Base-by-base conservation (phyloP, 1,140 invertebrate genomes). In the Bombus affinis region DNA sequence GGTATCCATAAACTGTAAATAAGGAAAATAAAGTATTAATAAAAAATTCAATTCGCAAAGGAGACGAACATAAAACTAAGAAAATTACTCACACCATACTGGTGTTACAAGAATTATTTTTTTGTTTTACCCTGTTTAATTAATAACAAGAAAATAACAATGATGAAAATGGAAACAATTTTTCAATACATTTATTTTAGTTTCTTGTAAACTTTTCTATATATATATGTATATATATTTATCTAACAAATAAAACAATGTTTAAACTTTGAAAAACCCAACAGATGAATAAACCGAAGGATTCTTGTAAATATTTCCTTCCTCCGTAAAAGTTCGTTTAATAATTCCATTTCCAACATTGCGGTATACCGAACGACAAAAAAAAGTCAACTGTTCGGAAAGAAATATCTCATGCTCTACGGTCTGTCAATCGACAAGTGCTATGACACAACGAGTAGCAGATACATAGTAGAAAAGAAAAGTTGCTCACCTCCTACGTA, bases 401-500 rank as follows among this genome's bases (percentile, higher is more conserved):
- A 68, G 22, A 57, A 37, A 75, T 62, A 77, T 62, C 37, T 25
- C 83, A 84, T 84, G 83, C 83, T 80, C 10, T 79, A 80, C 39
- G 53, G 62, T 71, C 39, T 25, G 57, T 65, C 37, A 12, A 72
- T 84, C 39, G 28, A 62, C n/a, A 53, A 44, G 66, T 79, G 82
- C 82, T 57, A 44, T 53, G 82, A 83, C 65, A 70, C 35, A 79
- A 84, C 66, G 39, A 62, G 6, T 32, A 84, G n/a, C n/a, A 47
- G 32, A 65, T 15, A 81, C 35, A n/a, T 79, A 89, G 39, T 81
- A 79, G 9, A 76, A 73, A 32, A 66, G 65, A 62, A n/a, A 82
- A 87, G 47, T 83, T 82, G 94, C 95, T 95, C 93, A 96, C 95
- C 95, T 96, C 94, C 95, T 96, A 93, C 73, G 89, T 89, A 91